These are phyloP conservation scores for Drosophila nigritarsus DNA, from an alignment of 2,888 invertebrate species.

Conservation along the genomic window DNA sequence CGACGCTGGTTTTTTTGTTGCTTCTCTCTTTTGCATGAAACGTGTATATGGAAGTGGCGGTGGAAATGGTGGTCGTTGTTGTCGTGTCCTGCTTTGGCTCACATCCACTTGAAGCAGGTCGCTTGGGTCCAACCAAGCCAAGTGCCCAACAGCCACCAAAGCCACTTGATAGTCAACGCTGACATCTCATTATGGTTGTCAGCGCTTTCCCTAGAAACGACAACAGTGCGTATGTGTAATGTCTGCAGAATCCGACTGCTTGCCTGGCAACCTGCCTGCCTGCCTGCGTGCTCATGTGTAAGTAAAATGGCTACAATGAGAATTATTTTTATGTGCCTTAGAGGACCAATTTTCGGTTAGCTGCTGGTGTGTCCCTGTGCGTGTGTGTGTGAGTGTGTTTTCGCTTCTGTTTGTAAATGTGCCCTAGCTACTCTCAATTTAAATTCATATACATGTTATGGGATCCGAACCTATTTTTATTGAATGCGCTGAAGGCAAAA, in stretches of 20 bases:
- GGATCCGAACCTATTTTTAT: constrained; percentile 45
- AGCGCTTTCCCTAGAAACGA: constrained; percentile 55
- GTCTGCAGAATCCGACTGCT: constrained; percentile 25
- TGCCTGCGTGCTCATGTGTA: constrained; percentile 57
- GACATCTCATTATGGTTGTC: constrained; percentile 80
- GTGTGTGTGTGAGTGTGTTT: neutral
- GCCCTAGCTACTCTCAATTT: constrained; percentile 42
- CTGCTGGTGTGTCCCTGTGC: neutral
- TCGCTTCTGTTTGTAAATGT: constrained; percentile 5
- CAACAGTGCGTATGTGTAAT: constrained; percentile 75
- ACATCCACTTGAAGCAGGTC: constrained; percentile 62
- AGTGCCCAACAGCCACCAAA: constrained; percentile 46
- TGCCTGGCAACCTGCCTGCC: constrained; percentile 5
- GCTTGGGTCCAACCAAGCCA: constrained; percentile 50
- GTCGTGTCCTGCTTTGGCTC: constrained; percentile 14
- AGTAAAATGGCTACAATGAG: constrained; percentile 73
- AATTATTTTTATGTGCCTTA: constrained; percentile 77
- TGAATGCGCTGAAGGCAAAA: constrained; percentile 7
- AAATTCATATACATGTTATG: constrained; percentile 51
- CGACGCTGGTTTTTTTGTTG: constrained; percentile 56
- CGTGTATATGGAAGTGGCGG: neutral
- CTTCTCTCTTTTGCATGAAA: constrained; percentile 33
- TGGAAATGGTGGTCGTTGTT: constrained; percentile 14
- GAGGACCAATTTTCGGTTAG: constrained; percentile 71
- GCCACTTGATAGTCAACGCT: constrained; percentile 79